These are phyloP conservation scores for Nipponia nippon DNA, from an alignment of 2,113 vertebrate species.

Conservation along the genomic window DNA sequence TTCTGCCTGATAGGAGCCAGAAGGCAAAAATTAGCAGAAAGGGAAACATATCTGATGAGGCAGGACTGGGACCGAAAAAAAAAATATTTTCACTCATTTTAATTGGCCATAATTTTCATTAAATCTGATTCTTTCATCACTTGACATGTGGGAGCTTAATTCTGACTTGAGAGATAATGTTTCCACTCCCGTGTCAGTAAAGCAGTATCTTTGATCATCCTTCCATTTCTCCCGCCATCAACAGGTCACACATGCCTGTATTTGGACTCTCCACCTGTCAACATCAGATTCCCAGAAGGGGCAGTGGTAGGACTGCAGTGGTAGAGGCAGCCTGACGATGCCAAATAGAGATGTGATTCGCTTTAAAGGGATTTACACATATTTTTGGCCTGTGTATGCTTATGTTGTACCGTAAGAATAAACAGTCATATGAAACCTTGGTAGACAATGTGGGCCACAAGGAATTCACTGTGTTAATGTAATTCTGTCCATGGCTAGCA, in stretches of 20 bases:
- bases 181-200: slow-evolving; percentile 30
- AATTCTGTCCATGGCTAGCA: background rate
- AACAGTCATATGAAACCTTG: background rate
- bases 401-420: background rate
- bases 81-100: background rate
- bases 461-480: background rate
- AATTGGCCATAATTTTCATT: background rate
- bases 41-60: background rate
- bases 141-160: slow-evolving; percentile 29
- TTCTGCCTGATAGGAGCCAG: background rate
- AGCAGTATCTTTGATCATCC: slow-evolving; percentile 28
- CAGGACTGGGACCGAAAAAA: background rate
- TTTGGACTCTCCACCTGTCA: slow-evolving; percentile 31
- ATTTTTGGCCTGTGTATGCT: background rate
- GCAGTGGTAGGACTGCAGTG: background rate
- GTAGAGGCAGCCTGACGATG: background rate
- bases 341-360: background rate
- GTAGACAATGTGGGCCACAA: background rate
- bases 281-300: slow-evolving; percentile 5
- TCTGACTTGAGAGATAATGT: slow-evolving; percentile 40
- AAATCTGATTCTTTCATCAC: slow-evolving; percentile 23
- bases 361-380: background rate
- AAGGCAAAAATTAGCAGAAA: background rate
- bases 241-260: background rate
- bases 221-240: background rate